Base-by-base conservation (phyloP, 2,888 invertebrate species). In the Polietes domitor region DNA sequence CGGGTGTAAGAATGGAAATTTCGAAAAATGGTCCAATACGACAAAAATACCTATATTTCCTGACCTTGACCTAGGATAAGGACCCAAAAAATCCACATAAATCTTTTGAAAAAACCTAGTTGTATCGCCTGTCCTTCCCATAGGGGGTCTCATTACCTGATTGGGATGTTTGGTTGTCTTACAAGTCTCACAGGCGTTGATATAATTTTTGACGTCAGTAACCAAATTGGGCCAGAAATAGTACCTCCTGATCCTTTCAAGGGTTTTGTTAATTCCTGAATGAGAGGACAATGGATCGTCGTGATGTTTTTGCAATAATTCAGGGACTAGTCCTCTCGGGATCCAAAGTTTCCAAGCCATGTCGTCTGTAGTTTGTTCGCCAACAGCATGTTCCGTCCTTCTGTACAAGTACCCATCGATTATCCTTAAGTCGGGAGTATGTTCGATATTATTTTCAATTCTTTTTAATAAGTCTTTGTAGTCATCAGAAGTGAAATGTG, bases 31-130 rank as follows among this genome's bases (percentile, higher is more conserved):
- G 6, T 65, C 65, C 10, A 37, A 37, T 9, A 12, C 37, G 1
- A 37, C 37, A 12, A 37, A 37, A 7, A 37, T 37, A 37, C 37
- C 37, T 10, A 37, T 37, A 37, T 37, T 37, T 9, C 37, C 37
- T 3, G 37, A 37, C 0, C 65, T 9, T 4, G 81, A 76, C 41
- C 63, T 24, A 1, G 80, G 63, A 71, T 75, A 80, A 0, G 65
- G 65, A 1, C 65, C 65, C 15, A 65, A 26, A 15, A 65, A 65
- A 19, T 65, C 65, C 2, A 65, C 26, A 21, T 65, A 65, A 9
- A 75, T 5, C 21, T 76, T 80, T 12, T 80, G 80, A 6, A 80
- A 80, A 37, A 80, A 71, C 12, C 80, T 12, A 1, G 24, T 12
- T 6, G 80, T 55, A 37, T 55, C 74, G 10, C 19, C 2, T n/a